Percentiles rank a stretch among this genome's conserved stretches.
Evolutionary conservation across 2,113 vertebrate species (phyloP).

Genomic region (Pterocles burchelli): DNA sequence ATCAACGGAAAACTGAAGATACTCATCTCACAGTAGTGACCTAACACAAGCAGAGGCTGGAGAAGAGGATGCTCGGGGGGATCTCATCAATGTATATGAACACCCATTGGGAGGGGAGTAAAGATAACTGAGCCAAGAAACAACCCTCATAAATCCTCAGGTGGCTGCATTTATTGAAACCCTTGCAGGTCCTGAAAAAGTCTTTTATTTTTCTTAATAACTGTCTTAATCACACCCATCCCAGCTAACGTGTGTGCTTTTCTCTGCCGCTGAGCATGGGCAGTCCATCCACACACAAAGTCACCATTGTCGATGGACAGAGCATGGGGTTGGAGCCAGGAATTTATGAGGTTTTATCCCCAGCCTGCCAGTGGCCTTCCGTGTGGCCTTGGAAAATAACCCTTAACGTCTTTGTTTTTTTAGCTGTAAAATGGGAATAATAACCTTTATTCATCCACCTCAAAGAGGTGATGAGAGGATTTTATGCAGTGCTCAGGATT

Average conservation of each 20-base stretch:
- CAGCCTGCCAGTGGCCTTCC: background rate
- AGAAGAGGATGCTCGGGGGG: background rate
- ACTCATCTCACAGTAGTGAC: background rate
- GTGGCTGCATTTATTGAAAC: background rate
- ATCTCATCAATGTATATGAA: background rate
- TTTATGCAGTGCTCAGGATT: constrained; percentile 49
- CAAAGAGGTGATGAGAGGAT: constrained; percentile 56
- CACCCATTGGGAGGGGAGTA: background rate
- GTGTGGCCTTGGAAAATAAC: constrained; percentile 33
- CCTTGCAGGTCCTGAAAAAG: background rate
- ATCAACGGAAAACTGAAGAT: background rate
- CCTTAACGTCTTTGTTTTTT: background rate
- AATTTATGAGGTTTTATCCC: constrained; percentile 34
- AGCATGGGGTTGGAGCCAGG: background rate
- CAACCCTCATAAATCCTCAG: background rate
- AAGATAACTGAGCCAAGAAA: background rate
- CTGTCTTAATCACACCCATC: background rate
- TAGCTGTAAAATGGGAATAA: constrained; percentile 53
- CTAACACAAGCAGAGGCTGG: background rate
- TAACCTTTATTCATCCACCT: constrained; percentile 58
- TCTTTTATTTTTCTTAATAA: background rate
- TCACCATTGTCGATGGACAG: constrained; percentile 35
- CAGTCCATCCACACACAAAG: constrained; percentile 47
- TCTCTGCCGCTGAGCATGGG: background rate
- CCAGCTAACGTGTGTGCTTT: background rate